Evolutionary conservation across 2,797 vertebrate species (phyloP).

Genomic region (Phrynocephalus forsythii): DNA sequence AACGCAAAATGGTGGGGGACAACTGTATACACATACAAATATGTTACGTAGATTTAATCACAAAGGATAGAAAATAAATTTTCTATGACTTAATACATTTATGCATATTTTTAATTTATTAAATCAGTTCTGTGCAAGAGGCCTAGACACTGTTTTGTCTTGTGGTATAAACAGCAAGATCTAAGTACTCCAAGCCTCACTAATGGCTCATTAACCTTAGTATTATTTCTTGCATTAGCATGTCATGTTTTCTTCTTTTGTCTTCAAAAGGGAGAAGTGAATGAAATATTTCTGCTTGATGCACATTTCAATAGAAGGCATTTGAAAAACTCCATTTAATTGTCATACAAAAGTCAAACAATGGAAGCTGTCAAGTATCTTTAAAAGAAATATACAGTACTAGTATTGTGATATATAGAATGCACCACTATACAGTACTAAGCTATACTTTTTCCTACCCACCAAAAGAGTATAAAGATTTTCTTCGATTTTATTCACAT

Average conservation of each 20-base stretch:
- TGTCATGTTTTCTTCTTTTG: not conserved
- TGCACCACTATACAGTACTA: not conserved
- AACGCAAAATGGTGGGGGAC: too few relatives aligned
- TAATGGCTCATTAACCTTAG: not conserved
- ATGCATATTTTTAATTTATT: not conserved
- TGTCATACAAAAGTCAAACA: constrained; percentile 32
- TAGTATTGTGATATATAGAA: constrained; percentile 32
- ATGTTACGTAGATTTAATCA: not conserved
- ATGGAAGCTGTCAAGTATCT: constrained; percentile 13
- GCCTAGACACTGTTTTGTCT: not conserved
- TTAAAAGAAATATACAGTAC: not conserved
- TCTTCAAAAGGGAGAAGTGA: not conserved
- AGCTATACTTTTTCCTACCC: constrained; percentile 29
- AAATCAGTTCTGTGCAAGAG: not conserved
- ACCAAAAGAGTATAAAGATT: constrained; percentile 27
- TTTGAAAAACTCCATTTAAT: constrained; percentile 12
- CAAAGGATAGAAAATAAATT: not conserved
- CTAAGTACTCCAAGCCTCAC: not conserved
- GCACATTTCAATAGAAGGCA: constrained; percentile 32
- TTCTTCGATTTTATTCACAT: constrained; percentile 17
- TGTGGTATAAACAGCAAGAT: not conserved
- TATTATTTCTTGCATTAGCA: constrained; percentile 4
- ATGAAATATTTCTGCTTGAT: constrained; percentile 3
- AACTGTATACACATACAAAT: not conserved
- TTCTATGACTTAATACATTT: not conserved